Percentiles rank a stretch among this genome's conserved stretches.
phyloP scores from a whole-genome alignment of 2,888 invertebrate species.

The Drosophila robusta region DNA sequence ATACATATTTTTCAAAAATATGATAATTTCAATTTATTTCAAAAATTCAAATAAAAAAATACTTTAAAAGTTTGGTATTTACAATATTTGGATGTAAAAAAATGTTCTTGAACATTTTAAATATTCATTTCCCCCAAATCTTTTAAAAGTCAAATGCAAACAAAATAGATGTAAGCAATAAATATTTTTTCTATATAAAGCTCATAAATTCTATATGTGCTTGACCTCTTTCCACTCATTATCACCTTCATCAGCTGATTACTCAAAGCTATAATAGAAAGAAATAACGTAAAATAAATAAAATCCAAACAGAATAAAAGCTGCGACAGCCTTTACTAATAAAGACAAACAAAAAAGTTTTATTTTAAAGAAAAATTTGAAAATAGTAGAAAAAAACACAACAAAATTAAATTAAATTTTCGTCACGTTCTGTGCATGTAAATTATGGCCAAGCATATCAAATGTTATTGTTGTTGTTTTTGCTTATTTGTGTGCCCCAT shows the following conservation, averaged over 20 bases:
- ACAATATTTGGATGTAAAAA: too few species aligned
- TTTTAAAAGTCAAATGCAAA: too few species aligned
- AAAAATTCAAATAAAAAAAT: too few species aligned
- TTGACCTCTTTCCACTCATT: slow-evolving; percentile 30
- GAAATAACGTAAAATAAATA: background rate
- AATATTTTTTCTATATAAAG: background rate
- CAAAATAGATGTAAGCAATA: background rate
- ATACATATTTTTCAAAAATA: too few species aligned
- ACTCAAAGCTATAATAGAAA: slow-evolving; percentile 2
- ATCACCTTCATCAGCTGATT: slow-evolving; percentile 42
- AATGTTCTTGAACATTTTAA: too few species aligned
- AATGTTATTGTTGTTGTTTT: slow-evolving; percentile 27
- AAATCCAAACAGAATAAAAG: slow-evolving; percentile 23
- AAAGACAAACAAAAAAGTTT: slow-evolving; percentile 17
- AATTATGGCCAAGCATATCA: slow-evolving; percentile 54
- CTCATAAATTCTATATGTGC: slow-evolving; percentile 4
- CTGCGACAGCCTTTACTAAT: slow-evolving; percentile 25
- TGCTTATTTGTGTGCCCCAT: slow-evolving; percentile 36
- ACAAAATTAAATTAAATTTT: slow-evolving; percentile 63
- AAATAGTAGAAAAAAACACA: slow-evolving; percentile 8
- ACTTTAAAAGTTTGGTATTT: too few species aligned
- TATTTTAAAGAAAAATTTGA: slow-evolving; percentile 8
- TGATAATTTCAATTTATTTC: too few species aligned
- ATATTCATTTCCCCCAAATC: too few species aligned
- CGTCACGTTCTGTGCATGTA: slow-evolving; percentile 67